Percentiles rank a stretch among this genome's conserved stretches.
phyloP scores from a whole-genome alignment of 2,113 vertebrate species.

The cattle (Bos taurus) region ARS-UCD2.0 NC_037344.1:15587501-15588000 shows the following conservation, averaged over 20 bases:
- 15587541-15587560: background rate
- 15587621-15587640: background rate
- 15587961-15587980: slow-evolving; percentile 1
- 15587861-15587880: background rate
- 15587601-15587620: background rate
- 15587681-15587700: background rate
- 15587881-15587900: background rate
- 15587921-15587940: background rate
- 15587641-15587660: background rate
- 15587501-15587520: background rate
- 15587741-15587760: background rate
- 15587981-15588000: background rate
- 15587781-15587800: background rate
- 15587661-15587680: background rate
- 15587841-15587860: background rate
- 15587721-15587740: background rate
- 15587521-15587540: background rate
- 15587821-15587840: background rate
- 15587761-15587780: background rate
- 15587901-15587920: background rate
- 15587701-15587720: background rate
- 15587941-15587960: background rate
- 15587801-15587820: background rate
- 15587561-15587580: background rate
- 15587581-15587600: background rate